Base-by-base conservation (phyloP, 2,113 vertebrate species). In the Scomber colias region DNA sequence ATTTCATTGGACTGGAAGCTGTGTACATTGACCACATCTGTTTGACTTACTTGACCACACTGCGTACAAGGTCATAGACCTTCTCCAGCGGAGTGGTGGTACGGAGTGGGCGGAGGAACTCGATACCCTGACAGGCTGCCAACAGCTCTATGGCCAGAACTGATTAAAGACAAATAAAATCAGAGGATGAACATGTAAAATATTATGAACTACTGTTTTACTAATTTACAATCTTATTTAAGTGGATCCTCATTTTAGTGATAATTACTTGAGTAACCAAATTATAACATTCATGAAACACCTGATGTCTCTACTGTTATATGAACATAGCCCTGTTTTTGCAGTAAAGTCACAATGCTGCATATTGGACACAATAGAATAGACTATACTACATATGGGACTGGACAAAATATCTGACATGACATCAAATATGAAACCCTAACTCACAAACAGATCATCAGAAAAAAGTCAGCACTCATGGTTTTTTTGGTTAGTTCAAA, bases 31-130 rank as follows among this genome's bases (percentile, higher is more conserved):
- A 45, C 65, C 82, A 65, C 45, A 72, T 83, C 76, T 94, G 88
- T 94, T 93, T 93, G 89, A 87, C 94, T 95, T 96, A 99, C 98
- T 96, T 99, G 89, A 99, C 98, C 56, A 97, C 94, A 0, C 95
- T 96, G 83, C 98, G 98, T 92, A 99, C 98, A 68, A 99, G 97
- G 87, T 99, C 97, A 0, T 99, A 99, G 90, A 99, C 98, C 93
- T 97, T 99, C 95, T 99, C 98, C 95, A 99, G 87, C 35, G 98
- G 98, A 51, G 97, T 99, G 12, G 98, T 99, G 0, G 98, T 98
- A 71, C 90, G 96, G 66, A 99, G 95, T 24, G 98, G 98, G 64
- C 98, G 97, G 48, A 99, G 95, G 86, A 99, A 99, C 93, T 99
- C 98, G 4, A 99, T 99, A 64, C 98, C 98, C 93, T 99, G 98